phyloP scores from a whole-genome alignment of 1,140 invertebrate genomes.

The Bradysia coprophila region DNA sequence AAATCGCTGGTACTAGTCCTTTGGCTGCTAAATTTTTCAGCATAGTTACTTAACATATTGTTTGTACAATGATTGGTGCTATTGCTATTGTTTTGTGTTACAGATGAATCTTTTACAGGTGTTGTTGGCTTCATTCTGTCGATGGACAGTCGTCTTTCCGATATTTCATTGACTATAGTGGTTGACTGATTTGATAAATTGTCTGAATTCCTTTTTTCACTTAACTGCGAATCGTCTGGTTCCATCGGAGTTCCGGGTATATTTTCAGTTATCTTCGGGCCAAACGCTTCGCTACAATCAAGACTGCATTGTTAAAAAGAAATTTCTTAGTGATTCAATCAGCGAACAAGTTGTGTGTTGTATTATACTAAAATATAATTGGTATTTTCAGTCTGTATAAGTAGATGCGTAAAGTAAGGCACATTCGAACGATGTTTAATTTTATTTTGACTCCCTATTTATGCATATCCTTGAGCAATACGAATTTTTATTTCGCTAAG shows the following conservation, averaged over 20 bases:
- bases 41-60: not conserved
- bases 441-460: not conserved
- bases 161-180: not conserved
- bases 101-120: not conserved
- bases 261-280: slow-evolving; percentile 2
- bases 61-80: too few relatives aligned
- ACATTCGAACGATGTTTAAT: too few relatives aligned
- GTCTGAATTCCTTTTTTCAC: not conserved
- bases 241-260: slow-evolving; percentile 5
- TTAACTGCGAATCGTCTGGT: not conserved
- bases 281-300: slow-evolving; percentile 2
- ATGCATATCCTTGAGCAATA: not conserved
- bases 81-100: too few relatives aligned
- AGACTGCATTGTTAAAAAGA: not conserved
- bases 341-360: too few relatives aligned
- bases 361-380: not conserved
- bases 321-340: not conserved
- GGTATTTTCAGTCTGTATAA: too few relatives aligned
- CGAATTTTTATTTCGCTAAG: too few relatives aligned
- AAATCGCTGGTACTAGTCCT: not conserved
- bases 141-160: not conserved
- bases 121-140: not conserved
- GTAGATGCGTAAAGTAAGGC: too few relatives aligned
- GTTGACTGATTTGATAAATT: not conserved
- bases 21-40: not conserved